Evolutionary conservation across 1,140 invertebrate species (phyloP), one percentile per base, ranked within the genome.

Genomic region (Chelonus insularis): DNA sequence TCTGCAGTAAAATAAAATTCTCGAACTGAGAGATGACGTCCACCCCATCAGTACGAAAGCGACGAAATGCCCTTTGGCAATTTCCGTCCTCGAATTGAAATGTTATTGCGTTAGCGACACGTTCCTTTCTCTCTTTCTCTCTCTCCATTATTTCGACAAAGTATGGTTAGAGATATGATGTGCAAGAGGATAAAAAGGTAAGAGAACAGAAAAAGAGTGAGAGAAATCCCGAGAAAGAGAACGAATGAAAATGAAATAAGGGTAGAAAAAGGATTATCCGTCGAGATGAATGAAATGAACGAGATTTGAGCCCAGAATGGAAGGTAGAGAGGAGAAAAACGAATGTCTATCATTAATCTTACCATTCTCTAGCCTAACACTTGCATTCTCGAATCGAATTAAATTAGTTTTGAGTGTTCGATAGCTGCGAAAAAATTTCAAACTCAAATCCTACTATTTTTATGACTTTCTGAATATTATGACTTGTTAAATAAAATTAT

Each of bases 81-180:
- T 80, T 80, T 79, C 77, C 78, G 77, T 71, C 57, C 70, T 71
- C 70, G 72, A 80, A 79, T 81, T 78, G 79, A 77, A 81, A 81
- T 74, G 72, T 77, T 78, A 81, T 81, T 79, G 72, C 73, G 69
- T 80, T 79, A 78, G 70, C 60, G 67, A 75, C 68, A 70, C 70
- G 68, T 72, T 76, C 66, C 67, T 71, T 67, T 71, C 64, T 60
- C 57, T 65, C 16, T 57, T 48, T 43, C 29, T 29, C 54, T 25
- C 52, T 50, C 45, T 62, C 34, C 36, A 50, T 52, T 57, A 57
- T 34, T 51, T 14, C 41, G 20, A 9, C 9, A 20, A 20, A 41
- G 34, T 54, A 41, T 47, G 60, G 14, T 37, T 29, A 29, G 3
- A 29, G 3, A 29, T 29, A 7, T 29, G 7, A 4, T 3, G 25